Evolutionary conservation across 2,888 invertebrate genomes (phyloP).

Genomic region (Mechanitis messenoides): DNA sequence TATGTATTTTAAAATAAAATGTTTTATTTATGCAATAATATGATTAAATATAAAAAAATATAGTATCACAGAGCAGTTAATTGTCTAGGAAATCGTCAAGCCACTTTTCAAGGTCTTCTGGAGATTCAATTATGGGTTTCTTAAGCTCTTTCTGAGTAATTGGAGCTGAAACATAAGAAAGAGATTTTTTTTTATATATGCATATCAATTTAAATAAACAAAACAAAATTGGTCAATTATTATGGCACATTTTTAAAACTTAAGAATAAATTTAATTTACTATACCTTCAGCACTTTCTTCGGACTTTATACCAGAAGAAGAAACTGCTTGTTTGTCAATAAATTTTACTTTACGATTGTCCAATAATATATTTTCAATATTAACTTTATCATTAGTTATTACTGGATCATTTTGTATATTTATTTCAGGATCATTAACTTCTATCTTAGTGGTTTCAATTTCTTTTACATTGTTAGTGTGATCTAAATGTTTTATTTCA

Average conservation of each 20-base stretch:
- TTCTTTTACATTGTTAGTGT: background rate
- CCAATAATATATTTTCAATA: background rate
- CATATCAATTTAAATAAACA: no score
- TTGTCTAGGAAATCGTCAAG: slow-evolving; percentile 68
- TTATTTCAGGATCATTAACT: background rate
- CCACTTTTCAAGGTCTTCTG: slow-evolving; percentile 72
- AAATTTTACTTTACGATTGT: background rate
- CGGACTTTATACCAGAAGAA: background rate
- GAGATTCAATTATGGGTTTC: slow-evolving; percentile 57
- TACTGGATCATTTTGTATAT: background rate
- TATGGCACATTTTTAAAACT: no score
- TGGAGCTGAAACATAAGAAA: slow-evolving; percentile 18
- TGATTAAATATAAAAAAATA: slow-evolving; percentile 2
- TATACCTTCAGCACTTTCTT: slow-evolving; percentile 16
- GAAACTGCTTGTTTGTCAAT: background rate
- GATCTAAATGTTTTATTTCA: slow-evolving; percentile 1
- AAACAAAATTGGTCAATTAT: no score
- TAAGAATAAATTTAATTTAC: slow-evolving; percentile 3
- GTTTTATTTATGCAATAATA: no score
- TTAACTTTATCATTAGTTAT: background rate
- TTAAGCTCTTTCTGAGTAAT: slow-evolving; percentile 27
- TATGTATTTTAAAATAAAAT: no score
- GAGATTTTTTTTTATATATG: no score
- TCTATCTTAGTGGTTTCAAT: background rate
- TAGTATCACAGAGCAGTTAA: slow-evolving; percentile 30